A percentile compares a stretch with the other conserved stretches of the same genome.
These are phyloP conservation scores for Probosciger aterrimus DNA, from an alignment of 2,113 vertebrate genomes.

Conservation along the genomic window DNA sequence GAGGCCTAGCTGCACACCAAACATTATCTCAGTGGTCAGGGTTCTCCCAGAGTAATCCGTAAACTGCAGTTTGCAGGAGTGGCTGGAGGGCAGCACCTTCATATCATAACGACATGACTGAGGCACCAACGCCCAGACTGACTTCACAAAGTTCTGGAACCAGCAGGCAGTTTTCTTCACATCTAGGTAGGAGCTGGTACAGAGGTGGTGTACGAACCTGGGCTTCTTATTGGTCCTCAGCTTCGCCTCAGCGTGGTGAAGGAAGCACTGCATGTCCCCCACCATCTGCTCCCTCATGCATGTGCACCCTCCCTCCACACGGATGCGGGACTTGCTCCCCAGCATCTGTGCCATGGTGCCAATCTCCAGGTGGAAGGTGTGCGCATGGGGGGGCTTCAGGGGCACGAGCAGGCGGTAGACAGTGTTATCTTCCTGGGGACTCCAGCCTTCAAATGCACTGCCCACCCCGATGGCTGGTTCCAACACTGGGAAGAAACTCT, in stretches of 20 bases:
- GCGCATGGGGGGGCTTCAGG: background rate
- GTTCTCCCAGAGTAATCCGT: background rate
- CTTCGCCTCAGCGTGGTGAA: background rate
- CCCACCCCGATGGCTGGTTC: background rate
- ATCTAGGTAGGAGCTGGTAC: background rate
- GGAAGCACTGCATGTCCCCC: background rate
- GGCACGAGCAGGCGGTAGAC: background rate
- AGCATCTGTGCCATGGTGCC: fast-evolving
- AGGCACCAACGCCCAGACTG: background rate
- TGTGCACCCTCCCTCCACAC: background rate
- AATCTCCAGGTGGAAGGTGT: background rate
- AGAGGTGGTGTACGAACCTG: background rate
- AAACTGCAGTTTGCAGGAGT: background rate
- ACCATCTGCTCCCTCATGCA: background rate
- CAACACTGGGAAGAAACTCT: background rate
- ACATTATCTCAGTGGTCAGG: background rate
- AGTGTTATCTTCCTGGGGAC: background rate
- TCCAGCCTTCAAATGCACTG: background rate
- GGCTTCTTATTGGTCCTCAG: background rate
- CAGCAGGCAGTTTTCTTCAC: background rate
- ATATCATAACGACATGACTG: background rate
- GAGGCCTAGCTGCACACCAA: background rate
- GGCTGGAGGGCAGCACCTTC: background rate
- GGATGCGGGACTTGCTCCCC: fast-evolving
- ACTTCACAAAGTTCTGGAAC: background rate